These are phyloP conservation scores for Mirza zaza DNA, from an alignment of 2,113 vertebrate species.

Conservation along the genomic window DNA sequence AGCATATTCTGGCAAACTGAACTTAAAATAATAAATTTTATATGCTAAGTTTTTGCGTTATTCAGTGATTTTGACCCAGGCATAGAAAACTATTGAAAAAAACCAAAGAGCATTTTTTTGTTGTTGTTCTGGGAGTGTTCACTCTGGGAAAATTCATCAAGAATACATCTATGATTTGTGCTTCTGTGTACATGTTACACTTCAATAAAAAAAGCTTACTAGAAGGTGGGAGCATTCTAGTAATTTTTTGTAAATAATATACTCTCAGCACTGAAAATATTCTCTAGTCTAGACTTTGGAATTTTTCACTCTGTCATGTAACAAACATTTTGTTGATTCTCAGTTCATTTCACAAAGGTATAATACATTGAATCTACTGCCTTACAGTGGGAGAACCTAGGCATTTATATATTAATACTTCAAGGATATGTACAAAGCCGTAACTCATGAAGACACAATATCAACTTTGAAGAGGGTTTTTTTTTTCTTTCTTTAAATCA, in stretches of 20 bases:
- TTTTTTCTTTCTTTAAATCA: not conserved
- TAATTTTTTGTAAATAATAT: not conserved
- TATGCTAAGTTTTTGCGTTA: not conserved
- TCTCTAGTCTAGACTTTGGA: not conserved
- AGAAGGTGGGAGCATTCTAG: not conserved
- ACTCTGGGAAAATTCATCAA: not conserved
- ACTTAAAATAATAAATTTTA: slow-evolving; percentile 23
- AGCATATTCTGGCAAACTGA: not conserved
- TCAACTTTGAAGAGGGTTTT: not conserved
- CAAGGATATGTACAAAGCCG: not conserved
- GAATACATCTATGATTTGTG: not conserved
- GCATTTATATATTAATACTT: not conserved
- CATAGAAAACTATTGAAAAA: slow-evolving; percentile 36
- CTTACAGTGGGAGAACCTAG: not conserved
- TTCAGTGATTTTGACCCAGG: not conserved
- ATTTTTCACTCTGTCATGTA: slow-evolving; percentile 12
- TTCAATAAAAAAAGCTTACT: not conserved
- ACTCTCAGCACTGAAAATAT: not conserved
- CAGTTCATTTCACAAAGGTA: not conserved
- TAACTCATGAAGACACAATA: not conserved
- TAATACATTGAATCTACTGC: not conserved
- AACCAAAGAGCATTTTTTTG: not conserved
- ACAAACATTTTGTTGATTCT: not conserved
- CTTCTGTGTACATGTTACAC: not conserved
- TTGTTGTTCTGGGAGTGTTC: not conserved